phyloP scores from a whole-genome alignment of 2,888 invertebrate genomes.

The Lasiommata megera region DNA sequence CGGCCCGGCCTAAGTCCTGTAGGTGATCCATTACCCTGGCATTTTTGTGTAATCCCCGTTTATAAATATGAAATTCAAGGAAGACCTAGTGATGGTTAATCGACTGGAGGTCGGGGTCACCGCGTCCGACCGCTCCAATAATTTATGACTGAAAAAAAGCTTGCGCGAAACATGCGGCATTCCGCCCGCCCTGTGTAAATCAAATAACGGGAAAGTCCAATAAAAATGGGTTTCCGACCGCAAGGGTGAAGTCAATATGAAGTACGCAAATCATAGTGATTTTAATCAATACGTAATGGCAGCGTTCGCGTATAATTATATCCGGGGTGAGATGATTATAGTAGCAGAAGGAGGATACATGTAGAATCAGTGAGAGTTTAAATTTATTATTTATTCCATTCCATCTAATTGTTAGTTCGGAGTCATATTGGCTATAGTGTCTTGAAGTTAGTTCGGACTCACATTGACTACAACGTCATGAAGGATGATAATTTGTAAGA shows the following conservation, averaged over 20 bases:
- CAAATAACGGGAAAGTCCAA: slow-evolving; percentile 25
- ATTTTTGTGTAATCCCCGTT: slow-evolving; percentile 81
- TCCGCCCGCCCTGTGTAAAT: slow-evolving; percentile 28
- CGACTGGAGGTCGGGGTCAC: slow-evolving; percentile 79
- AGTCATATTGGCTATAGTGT: too few species aligned
- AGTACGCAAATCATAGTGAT: slow-evolving; percentile 45
- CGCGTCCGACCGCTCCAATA: slow-evolving; percentile 57
- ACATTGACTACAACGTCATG: too few species aligned
- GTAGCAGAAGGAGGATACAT: too few species aligned
- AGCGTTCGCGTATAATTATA: slow-evolving; percentile 56
- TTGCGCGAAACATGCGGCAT: slow-evolving; percentile 32
- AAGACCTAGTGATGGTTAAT: slow-evolving; percentile 79
- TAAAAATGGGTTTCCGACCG: slow-evolving; percentile 29
- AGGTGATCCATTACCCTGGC: slow-evolving; percentile 80
- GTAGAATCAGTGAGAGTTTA: too few species aligned
- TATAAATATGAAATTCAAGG: slow-evolving; percentile 82
- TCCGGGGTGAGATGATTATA: slow-evolving; percentile 21
- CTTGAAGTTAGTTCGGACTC: too few species aligned
- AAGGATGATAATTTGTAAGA: too few species aligned
- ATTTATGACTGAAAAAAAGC: slow-evolving; percentile 62
- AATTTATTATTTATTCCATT: too few species aligned
- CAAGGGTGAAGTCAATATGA: slow-evolving; percentile 36
- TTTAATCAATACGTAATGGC: slow-evolving; percentile 43
- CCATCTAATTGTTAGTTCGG: too few species aligned
- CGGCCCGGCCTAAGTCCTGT: slow-evolving; percentile 70